These are phyloP conservation scores for Amia ocellicauda DNA, from an alignment of 2,113 vertebrate genomes.

Conservation along the genomic window DNA sequence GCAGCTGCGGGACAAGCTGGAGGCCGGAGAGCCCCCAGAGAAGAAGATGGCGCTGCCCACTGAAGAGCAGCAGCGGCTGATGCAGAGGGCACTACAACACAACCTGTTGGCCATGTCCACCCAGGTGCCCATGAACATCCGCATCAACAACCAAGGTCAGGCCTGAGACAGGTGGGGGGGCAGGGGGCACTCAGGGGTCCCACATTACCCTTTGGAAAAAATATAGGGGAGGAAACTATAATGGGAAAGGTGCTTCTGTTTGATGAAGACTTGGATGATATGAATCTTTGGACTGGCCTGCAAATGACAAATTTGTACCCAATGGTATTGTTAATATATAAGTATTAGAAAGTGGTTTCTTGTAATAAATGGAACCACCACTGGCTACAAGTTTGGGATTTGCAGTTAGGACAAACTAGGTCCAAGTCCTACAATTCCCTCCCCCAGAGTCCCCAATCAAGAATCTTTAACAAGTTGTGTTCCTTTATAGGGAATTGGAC, in stretches of 20 bases:
- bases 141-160: constrained; percentile 91
- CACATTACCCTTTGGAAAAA: neutral
- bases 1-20: constrained; percentile 92
- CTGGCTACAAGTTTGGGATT: no score
- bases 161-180: neutral
- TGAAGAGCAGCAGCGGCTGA: constrained; percentile 86
- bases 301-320: neutral
- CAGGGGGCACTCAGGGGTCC: neutral
- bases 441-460: no score
- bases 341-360: neutral
- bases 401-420: no score
- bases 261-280: neutral
- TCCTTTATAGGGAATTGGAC: no score
- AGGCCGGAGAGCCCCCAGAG: constrained; percentile 86
- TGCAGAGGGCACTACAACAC: constrained; percentile 91
- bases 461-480: no score
- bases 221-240: neutral
- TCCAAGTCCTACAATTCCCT: no score
- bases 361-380: no score
- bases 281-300: neutral
- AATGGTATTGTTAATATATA: no score
- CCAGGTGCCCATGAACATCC: constrained; percentile 96
- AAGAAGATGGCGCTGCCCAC: constrained; percentile 87
- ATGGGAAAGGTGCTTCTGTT: no score
- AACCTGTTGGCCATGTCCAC: constrained; percentile 92